These are phyloP conservation scores for Busseola fusca DNA, from an alignment of 2,888 invertebrate genomes.

Conservation along the genomic window DNA sequence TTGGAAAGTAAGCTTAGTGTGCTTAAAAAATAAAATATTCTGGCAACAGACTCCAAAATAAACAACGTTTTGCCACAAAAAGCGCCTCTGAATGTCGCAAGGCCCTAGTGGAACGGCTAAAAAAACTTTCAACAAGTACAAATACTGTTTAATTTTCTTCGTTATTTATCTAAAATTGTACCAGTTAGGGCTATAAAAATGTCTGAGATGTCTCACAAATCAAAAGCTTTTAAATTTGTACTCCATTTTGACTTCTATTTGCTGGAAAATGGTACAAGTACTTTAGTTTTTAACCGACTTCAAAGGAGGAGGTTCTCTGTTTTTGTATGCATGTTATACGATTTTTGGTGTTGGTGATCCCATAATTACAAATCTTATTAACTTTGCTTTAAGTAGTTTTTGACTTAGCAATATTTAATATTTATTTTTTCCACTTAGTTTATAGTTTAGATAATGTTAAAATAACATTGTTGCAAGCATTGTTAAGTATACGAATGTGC, in stretches of 20 bases:
- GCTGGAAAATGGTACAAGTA: not conserved
- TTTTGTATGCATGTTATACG: too few relatives aligned
- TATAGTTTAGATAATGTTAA: too few relatives aligned
- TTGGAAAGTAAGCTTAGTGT: slow-evolving; percentile 18
- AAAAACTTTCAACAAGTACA: slow-evolving; percentile 40
- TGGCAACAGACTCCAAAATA: slow-evolving; percentile 40
- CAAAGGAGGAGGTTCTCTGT: not conserved
- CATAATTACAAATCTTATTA: too few relatives aligned
- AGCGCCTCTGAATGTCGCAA: slow-evolving; percentile 29
- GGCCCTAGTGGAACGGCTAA: slow-evolving; percentile 18
- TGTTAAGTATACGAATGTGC: too few relatives aligned
- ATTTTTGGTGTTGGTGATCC: too few relatives aligned
- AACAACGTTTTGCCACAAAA: slow-evolving; percentile 31
- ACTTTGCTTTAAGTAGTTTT: too few relatives aligned
- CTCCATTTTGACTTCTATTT: not conserved
- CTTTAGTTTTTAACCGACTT: not conserved
- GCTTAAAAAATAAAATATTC: slow-evolving; percentile 47
- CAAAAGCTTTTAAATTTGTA: not conserved
- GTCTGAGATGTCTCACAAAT: not conserved
- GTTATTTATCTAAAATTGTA: slow-evolving; percentile 16
- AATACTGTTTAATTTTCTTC: slow-evolving; percentile 22
- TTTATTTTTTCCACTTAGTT: too few relatives aligned
- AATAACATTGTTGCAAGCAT: too few relatives aligned
- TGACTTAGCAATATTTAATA: too few relatives aligned
- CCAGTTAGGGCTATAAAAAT: slow-evolving; percentile 3